Conservation (phyloP, 2,797 vertebrate species). For the Premnoplex brunnescens region DNA sequence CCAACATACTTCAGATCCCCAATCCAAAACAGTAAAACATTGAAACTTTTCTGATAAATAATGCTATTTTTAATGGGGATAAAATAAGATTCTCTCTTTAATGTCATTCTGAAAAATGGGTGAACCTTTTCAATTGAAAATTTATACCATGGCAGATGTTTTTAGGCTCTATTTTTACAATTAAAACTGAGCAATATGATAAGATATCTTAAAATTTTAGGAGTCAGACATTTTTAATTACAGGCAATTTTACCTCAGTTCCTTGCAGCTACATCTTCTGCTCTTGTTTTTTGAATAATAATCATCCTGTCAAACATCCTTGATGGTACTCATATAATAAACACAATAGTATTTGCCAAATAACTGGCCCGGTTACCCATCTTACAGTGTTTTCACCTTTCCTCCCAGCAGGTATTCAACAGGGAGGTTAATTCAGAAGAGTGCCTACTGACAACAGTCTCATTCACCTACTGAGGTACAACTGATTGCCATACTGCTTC, state of each 20-base stretch:
- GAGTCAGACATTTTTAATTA: not conserved
- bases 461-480: not conserved
- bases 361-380: not conserved
- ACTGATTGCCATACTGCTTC: not conserved
- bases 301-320: not conserved
- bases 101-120: not conserved
- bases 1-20: not conserved
- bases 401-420: not conserved
- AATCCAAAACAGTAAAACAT: not conserved
- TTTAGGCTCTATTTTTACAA: not conserved
- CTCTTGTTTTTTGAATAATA: not conserved
- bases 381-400: not conserved
- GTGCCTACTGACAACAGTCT: not conserved
- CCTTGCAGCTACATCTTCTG: not conserved
- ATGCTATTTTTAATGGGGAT: not conserved
- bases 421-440: not conserved
- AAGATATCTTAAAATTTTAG: not conserved
- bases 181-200: not conserved
- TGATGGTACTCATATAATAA: not conserved
- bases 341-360: not conserved
- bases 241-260: not conserved
- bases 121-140: not conserved
- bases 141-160: not conserved
- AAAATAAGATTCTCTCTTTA: not conserved
- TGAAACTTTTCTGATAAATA: not conserved